Base-by-base conservation (phyloP, 2,888 invertebrate species). In the Acanthopleura granulata region DNA sequence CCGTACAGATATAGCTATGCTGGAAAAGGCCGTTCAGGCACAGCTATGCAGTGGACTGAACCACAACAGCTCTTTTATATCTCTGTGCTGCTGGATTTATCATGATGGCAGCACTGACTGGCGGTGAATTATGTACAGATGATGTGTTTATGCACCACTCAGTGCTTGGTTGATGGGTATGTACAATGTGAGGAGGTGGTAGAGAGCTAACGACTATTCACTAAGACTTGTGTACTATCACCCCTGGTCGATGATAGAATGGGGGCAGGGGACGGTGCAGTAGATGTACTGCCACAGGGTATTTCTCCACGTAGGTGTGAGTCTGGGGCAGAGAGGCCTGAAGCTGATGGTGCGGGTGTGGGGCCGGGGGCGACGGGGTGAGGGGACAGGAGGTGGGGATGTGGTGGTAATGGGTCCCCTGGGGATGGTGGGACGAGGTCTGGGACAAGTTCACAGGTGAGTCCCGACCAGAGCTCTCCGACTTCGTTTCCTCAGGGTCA, bases 151-250 rank as follows among this genome's bases (percentile, higher is more conserved):
- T 66, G 66, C 66, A 66, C 66, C 66, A 22, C 25, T 66, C 66
- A 66, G 66, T 66, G 66, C 66, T 57, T 18, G 57, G 22, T 40
- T 40, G 9, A 40, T 40, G 40, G 40, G 40, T 40, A 40, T 40
- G 40, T 40, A 40, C 40, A 40, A 40, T 40, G 40, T 40, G 40
- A 40, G 40, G 40, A 40, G 40, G 40, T 40, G 40, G 40, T 40
- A 40, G 9, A 40, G 40, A 3, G 40, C 40, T 40, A 57, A 57
- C 3, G 57, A 12, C 66, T 22, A 27, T 66, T 40, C 66, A 73
- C 77, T 79, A 86, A 72, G 84, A 86, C 76, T 87, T 87, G 75
- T 87, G 86, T 3, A 87, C 88, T 71, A 88, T 87, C 57, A 88
- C 88, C 27, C 86, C 86, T 15, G 88, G 87, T 76, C 87, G 76